These are phyloP conservation scores for Phallusia fumigata DNA, from an alignment of 23 tunicate genomes.

Conservation along the genomic window DNA sequence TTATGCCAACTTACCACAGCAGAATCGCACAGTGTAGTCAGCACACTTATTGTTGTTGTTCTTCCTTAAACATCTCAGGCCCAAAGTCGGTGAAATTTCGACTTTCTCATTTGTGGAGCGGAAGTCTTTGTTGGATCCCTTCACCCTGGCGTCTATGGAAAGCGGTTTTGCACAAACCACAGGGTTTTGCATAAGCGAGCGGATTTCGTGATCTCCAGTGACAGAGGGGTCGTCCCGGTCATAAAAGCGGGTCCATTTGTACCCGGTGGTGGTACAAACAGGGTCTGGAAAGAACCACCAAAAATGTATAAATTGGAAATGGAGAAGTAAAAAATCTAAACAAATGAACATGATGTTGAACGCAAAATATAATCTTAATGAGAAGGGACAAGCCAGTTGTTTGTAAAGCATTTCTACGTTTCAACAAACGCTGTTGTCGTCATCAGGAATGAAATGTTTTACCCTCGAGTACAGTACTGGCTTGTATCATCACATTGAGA, in stretches of 20 bases:
- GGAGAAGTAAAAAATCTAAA: too few species aligned
- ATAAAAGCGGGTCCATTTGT: neutral
- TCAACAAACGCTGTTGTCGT: too few species aligned
- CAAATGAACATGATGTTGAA: too few species aligned
- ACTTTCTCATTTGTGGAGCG: neutral
- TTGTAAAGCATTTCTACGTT: too few species aligned
- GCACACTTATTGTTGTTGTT: neutral
- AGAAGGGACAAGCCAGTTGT: too few species aligned
- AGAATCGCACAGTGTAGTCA: neutral
- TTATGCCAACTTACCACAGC: neutral
- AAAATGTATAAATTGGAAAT: too few species aligned
- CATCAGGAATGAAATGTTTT: too few species aligned
- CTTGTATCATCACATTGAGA: too few species aligned
- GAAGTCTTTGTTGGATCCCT: neutral
- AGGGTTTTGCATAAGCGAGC: neutral
- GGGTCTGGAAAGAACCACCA: neutral
- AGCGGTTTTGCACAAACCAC: neutral
- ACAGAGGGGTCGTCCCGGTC: slow-evolving; percentile 9
- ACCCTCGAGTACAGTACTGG: too few species aligned
- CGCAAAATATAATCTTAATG: too few species aligned
- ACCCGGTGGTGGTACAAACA: neutral
- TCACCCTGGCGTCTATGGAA: neutral
- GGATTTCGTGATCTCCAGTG: neutral
- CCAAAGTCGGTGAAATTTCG: neutral
- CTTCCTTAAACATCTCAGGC: neutral